These are phyloP conservation scores for Actinostola sp. DNA, from an alignment of 92 coral and sea anemone genomes.

Conservation along the genomic window DNA sequence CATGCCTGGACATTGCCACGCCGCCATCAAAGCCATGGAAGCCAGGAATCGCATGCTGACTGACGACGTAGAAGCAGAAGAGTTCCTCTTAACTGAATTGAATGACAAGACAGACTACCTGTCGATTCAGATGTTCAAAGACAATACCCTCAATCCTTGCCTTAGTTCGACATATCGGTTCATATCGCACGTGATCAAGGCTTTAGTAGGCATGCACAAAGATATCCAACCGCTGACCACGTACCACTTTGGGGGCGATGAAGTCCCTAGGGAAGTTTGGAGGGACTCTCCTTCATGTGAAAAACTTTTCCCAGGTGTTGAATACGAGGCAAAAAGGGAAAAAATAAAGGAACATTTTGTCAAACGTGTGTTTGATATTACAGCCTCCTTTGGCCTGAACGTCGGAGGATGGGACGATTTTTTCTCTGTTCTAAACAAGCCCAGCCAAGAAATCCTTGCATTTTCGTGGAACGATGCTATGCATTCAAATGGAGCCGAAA, in stretches of 20 bases:
- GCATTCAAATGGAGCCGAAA: neutral
- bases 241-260: conserved; percentile 81
- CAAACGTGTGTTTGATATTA: conserved; percentile 31
- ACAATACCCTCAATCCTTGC: conserved; percentile 84
- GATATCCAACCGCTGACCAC: conserved; percentile 64
- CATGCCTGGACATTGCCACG: conserved; percentile 84
- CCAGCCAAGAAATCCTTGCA: conserved; percentile 14
- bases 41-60: conserved; percentile 45
- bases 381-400: conserved; percentile 33
- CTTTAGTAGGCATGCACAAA: conserved; percentile 43
- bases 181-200: conserved; percentile 48
- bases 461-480: conserved; percentile 19
- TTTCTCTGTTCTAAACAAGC: conserved; percentile 18
- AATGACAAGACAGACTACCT: conserved; percentile 59
- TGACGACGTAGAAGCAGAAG: conserved; percentile 28
- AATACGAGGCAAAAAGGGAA: conserved; percentile 17
- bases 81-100: conserved; percentile 61
- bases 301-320: neutral
- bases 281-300: conserved; percentile 58
- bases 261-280: conserved; percentile 72
- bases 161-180: conserved; percentile 66
- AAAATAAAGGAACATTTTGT: conserved; percentile 63
- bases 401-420: conserved; percentile 83
- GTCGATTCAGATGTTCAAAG: conserved; percentile 70
- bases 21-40: conserved; percentile 76